These are phyloP conservation scores for Tokudaia tokunoshimensis DNA, from an alignment of 2,797 vertebrate genomes.

Conservation along the genomic window DNA sequence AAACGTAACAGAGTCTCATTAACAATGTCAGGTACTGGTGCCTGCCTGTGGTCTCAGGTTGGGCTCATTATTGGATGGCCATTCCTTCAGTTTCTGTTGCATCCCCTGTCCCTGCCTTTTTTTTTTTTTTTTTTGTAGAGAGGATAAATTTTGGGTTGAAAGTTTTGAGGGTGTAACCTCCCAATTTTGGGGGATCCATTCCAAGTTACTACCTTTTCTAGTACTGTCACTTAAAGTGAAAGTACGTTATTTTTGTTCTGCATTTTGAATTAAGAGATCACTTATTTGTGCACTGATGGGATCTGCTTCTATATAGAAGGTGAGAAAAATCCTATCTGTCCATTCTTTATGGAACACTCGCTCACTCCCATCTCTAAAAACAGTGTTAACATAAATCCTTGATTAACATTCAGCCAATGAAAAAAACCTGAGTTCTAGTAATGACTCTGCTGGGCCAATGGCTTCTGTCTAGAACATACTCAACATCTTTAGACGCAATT, in stretches of 20 bases:
- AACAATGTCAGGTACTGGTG: not conserved
- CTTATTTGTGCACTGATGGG: not conserved
- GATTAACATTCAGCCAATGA: not conserved
- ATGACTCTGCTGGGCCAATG: not conserved
- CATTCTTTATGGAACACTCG: not conserved
- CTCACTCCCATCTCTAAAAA: not conserved
- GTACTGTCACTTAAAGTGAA: not conserved
- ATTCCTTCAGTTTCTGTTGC: not conserved
- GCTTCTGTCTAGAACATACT: constrained; percentile 4
- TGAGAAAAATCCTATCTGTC: not conserved
- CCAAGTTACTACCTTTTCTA: not conserved
- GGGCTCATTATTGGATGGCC: not conserved
- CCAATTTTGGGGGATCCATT: not conserved
- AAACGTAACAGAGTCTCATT: not conserved
- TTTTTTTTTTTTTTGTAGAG: not conserved
- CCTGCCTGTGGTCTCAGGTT: not conserved
- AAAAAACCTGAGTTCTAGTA: constrained; percentile 1
- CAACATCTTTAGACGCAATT: not conserved
- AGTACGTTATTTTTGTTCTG: constrained; percentile 8
- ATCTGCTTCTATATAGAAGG: not conserved
- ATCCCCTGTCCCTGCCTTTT: not conserved
- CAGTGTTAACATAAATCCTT: not conserved
- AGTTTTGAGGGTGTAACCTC: not conserved
- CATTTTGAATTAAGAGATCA: not conserved
- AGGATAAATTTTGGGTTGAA: not conserved